Evolutionary conservation across 2,113 vertebrate genomes (phyloP).

Genomic region (Lanius collurio): DNA sequence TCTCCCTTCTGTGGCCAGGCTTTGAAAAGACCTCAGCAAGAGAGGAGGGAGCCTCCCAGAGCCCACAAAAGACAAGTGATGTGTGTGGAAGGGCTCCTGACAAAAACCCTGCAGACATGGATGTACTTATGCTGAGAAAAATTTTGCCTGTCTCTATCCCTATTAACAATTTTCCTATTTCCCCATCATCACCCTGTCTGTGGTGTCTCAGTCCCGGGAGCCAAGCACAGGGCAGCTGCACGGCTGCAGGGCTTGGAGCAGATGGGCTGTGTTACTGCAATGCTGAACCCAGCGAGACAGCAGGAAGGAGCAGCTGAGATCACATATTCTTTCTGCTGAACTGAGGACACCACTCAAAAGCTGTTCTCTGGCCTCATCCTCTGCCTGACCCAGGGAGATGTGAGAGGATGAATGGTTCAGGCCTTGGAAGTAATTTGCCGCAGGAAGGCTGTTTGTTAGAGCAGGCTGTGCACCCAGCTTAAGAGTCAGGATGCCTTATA

Average conservation of each 20-base stretch:
- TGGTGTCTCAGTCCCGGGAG: not conserved
- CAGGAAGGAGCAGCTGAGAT: conserved; percentile 35
- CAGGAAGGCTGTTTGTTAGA: not conserved
- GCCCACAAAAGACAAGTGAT: not conserved
- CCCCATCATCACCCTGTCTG: not conserved
- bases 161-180: not conserved
- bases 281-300: not conserved
- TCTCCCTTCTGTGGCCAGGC: not conserved
- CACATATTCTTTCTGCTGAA: conserved; percentile 13
- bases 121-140: not conserved
- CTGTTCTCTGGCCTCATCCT: not conserved
- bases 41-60: not conserved
- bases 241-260: not conserved
- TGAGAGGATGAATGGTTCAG: not conserved
- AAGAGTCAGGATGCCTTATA: not conserved
- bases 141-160: not conserved
- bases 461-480: not conserved
- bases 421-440: not conserved
- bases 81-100: not conserved
- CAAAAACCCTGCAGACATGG: not conserved
- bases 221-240: conserved; percentile 15
- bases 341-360: not conserved
- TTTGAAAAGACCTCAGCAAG: not conserved
- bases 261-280: not conserved
- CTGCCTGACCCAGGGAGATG: not conserved